These are phyloP conservation scores for Pyxicephalus adspersus DNA, from an alignment of 2,113 vertebrate species.

Conservation along the genomic window DNA sequence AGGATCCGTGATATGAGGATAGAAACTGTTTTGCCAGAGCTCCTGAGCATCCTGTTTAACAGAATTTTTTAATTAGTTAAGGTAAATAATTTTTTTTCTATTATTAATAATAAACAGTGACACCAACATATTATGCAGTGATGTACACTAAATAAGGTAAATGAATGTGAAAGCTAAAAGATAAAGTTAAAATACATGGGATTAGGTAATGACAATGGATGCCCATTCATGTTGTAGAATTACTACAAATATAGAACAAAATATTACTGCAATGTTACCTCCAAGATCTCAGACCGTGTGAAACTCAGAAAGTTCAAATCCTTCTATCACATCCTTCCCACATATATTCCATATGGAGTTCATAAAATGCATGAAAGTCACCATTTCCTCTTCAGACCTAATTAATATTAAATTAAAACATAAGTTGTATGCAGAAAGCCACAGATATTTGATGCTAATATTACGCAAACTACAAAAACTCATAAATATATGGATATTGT, in stretches of 20 bases:
- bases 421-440: no score
- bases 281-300: constrained; percentile 77
- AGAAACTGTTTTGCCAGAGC: constrained; percentile 80
- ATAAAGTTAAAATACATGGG: no score
- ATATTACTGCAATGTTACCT: constrained; percentile 63
- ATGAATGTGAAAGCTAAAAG: no score
- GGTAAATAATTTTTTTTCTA: no score
- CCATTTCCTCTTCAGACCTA: constrained; percentile 80
- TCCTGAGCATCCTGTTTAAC: constrained; percentile 80
- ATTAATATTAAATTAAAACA: neutral
- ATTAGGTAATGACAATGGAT: no score
- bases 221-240: no score
- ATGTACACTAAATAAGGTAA: no score
- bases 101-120: no score
- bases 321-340: constrained; percentile 74
- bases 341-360: constrained; percentile 83
- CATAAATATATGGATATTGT: no score
- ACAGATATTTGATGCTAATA: no score
- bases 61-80: neutral
- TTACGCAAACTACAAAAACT: no score
- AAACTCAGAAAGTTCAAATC: constrained; percentile 78
- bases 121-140: no score
- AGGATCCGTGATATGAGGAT: constrained; percentile 77
- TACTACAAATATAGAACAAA: neutral
- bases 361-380: constrained; percentile 81